Evolutionary conservation across 2,797 vertebrate genomes (phyloP).

Genomic region (Syngnathus rostellatus): DNA sequence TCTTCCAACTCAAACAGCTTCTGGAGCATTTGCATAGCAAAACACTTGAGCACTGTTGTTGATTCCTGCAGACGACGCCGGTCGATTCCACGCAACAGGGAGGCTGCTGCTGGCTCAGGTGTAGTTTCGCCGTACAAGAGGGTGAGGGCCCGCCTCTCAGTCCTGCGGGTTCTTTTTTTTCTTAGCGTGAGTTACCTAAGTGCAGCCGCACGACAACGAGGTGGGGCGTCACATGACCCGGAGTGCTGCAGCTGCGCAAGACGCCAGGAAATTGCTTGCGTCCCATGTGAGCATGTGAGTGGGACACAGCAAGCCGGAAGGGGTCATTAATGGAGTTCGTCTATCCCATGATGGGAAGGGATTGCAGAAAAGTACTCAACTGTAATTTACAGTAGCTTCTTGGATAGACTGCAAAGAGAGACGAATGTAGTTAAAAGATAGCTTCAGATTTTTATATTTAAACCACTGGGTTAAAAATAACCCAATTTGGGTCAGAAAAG

Average conservation of each 20-base stretch:
- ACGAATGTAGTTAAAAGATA: not conserved
- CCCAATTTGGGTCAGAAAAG: no score
- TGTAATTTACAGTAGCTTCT: not conserved
- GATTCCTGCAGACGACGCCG: conserved; percentile 11
- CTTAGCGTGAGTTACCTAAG: conserved; percentile 16
- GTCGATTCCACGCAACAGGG: conserved; percentile 9
- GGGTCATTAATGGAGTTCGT: conserved; percentile 29
- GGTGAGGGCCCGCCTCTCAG: conserved; percentile 12
- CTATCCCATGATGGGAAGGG: conserved; percentile 7
- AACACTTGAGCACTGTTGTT: conserved; percentile 27
- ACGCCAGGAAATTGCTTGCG: conserved; percentile 34
- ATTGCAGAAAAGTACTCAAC: not conserved
- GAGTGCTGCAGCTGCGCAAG: conserved; percentile 29
- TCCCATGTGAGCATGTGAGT: conserved; percentile 25
- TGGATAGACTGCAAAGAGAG: not conserved
- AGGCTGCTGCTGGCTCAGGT: conserved; percentile 32
- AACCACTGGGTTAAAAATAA: no score
- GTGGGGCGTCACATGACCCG: conserved; percentile 30
- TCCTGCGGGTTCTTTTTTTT: conserved; percentile 10
- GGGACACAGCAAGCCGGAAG: conserved; percentile 15
- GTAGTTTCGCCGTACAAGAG: conserved; percentile 14
- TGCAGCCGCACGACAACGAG: conserved; percentile 22
- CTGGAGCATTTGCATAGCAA: conserved; percentile 48
- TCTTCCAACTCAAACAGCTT: conserved; percentile 64
- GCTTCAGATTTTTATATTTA: no score